A percentile compares a stretch with the other conserved stretches of the same genome.
Conservation (phyloP, 2,797 vertebrate species). For the Chelon auratus region DNA sequence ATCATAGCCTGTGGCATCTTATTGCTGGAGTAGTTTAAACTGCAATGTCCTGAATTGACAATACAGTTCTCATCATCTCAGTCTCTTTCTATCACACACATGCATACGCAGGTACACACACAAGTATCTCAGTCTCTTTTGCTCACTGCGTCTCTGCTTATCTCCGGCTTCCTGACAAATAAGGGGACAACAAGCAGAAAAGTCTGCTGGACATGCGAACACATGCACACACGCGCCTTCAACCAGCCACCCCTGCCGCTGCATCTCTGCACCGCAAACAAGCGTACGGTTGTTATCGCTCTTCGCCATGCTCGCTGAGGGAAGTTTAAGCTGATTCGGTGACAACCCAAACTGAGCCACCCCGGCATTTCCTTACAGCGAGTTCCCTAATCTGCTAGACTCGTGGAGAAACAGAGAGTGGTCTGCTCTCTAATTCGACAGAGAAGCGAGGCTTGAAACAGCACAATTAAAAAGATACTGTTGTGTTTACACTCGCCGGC, state of each 20-base stretch:
- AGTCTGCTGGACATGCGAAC: conserved; percentile 61
- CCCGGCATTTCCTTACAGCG: conserved; percentile 78
- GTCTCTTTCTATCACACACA: conserved; percentile 30
- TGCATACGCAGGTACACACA: conserved; percentile 31
- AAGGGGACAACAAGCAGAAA: conserved; percentile 62
- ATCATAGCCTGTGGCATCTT: neutral
- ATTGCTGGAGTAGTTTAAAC: neutral
- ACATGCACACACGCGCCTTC: conserved; percentile 43
- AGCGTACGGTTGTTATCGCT: conserved; percentile 83
- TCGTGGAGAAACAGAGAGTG: conserved; percentile 72
- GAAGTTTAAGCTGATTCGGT: conserved; percentile 89
- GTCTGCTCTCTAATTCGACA: conserved; percentile 81
- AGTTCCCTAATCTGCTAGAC: conserved; percentile 83
- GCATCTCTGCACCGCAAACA: conserved; percentile 81
- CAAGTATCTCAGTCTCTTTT: conserved; percentile 18
- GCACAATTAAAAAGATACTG: conserved; percentile 87
- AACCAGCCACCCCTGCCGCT: conserved; percentile 57
- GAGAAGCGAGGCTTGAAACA: conserved; percentile 82
- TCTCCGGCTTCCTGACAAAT: conserved; percentile 66
- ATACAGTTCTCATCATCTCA: conserved; percentile 3
- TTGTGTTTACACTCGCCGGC: conserved; percentile 87
- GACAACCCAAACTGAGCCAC: conserved; percentile 83
- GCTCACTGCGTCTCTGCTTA: conserved; percentile 62
- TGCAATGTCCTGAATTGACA: neutral
- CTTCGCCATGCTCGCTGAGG: conserved; percentile 81